Conservation (phyloP, 2,113 vertebrate species). For the Tragulus kanchil region DNA sequence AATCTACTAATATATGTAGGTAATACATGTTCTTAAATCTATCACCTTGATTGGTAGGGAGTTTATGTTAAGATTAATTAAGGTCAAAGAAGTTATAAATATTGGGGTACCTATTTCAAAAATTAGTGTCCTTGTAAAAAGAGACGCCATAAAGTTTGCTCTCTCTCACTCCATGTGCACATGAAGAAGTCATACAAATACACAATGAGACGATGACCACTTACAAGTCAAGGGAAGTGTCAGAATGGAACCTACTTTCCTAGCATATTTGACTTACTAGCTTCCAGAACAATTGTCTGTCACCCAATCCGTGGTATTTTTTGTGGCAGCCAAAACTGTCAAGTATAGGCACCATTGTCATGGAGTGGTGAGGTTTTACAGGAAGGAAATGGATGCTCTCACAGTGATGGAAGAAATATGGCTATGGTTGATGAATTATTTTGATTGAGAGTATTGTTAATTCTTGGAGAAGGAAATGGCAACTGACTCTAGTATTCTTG, state of each 20-base stretch:
- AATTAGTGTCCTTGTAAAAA: background rate
- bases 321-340: background rate
- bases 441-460: background rate
- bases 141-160: background rate
- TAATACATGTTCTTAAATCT: background rate
- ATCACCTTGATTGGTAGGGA: background rate
- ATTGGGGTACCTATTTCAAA: background rate
- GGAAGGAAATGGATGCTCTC: background rate
- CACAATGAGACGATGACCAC: background rate
- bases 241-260: background rate
- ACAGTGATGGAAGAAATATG: background rate
- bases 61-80: background rate
- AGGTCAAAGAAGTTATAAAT: background rate
- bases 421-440: background rate
- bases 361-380: background rate
- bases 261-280: background rate
- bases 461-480: background rate
- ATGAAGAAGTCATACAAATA: background rate
- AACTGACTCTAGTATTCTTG: background rate
- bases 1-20: background rate
- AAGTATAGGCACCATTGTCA: fast-evolving
- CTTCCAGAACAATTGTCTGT: background rate
- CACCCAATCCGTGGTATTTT: background rate
- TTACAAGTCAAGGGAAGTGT: background rate
- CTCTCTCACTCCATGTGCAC: fast-evolving